phyloP scores from a whole-genome alignment of 2,888 invertebrate species.

The Eulithis testata region DNA sequence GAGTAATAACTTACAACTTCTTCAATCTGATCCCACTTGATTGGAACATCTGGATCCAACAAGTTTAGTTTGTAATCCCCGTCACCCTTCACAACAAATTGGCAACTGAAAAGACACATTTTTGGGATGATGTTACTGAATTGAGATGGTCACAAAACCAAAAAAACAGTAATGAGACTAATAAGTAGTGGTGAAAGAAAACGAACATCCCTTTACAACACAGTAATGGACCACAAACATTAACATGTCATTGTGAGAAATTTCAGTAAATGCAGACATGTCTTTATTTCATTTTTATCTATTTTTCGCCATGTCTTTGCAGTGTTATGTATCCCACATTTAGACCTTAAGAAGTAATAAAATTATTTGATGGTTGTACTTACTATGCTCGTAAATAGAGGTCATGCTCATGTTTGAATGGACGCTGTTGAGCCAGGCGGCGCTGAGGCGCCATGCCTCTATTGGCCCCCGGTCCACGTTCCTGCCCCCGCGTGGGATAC shows the following conservation, averaged over 20 bases:
- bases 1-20: slow-evolving; percentile 89
- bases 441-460: slow-evolving; percentile 52
- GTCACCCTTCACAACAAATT: slow-evolving; percentile 95
- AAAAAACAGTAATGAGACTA: neutral
- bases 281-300: too few species aligned
- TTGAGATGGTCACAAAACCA: neutral
- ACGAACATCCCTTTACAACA: too few species aligned
- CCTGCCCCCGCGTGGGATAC: slow-evolving; percentile 87
- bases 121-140: neutral
- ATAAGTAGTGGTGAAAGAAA: too few species aligned
- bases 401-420: slow-evolving; percentile 94
- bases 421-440: slow-evolving; percentile 58
- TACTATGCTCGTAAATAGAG: slow-evolving; percentile 97
- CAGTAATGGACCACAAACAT: too few species aligned
- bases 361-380: slow-evolving; percentile 51
- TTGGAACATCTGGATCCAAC: slow-evolving; percentile 93
- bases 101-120: slow-evolving; percentile 87
- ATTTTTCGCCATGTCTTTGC: too few species aligned
- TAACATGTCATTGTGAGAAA: too few species aligned
- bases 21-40: slow-evolving; percentile 96
- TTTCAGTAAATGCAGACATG: too few species aligned
- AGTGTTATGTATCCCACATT: too few species aligned
- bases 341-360: too few species aligned
- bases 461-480: slow-evolving; percentile 40
- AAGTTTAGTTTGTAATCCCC: slow-evolving; percentile 92